phyloP scores from a whole-genome alignment of 2,113 vertebrate genomes.

The Pomatostomus ruficeps region DNA sequence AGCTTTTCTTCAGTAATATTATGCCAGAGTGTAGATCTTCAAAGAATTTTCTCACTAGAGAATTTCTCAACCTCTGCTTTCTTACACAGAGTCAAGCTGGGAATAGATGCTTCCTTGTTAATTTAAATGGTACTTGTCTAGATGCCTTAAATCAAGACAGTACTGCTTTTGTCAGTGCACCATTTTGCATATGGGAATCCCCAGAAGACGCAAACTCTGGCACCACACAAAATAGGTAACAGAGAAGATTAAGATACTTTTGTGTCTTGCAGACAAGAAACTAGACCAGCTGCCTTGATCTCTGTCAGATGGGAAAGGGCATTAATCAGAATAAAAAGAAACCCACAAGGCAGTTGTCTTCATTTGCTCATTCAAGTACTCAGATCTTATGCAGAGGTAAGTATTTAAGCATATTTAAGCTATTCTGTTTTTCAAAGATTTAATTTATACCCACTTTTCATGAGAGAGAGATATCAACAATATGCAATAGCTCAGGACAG shows the following conservation, averaged over 20 bases:
- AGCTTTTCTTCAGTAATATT: constrained; percentile 10
- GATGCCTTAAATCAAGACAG: background rate
- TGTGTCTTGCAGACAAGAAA: background rate
- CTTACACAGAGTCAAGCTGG: background rate
- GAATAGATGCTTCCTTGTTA: background rate
- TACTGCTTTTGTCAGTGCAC: background rate
- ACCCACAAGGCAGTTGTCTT: background rate
- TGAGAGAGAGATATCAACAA: background rate
- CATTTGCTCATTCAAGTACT: background rate
- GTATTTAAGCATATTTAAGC: background rate
- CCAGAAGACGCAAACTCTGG: background rate
- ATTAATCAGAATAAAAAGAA: background rate
- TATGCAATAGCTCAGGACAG: background rate
- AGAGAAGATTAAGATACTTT: background rate
- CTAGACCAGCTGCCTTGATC: background rate
- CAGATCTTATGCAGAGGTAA: background rate
- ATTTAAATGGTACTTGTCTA: background rate
- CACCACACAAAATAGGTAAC: background rate
- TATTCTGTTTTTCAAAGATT: background rate
- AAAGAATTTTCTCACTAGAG: constrained; percentile 27
- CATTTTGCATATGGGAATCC: background rate
- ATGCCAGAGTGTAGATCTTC: background rate
- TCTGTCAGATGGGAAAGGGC: background rate
- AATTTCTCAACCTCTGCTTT: constrained; percentile 18
- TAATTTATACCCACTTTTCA: background rate